These are phyloP conservation scores for Octomys mimax DNA, from an alignment of 2,797 vertebrate genomes.

Conservation along the genomic window DNA sequence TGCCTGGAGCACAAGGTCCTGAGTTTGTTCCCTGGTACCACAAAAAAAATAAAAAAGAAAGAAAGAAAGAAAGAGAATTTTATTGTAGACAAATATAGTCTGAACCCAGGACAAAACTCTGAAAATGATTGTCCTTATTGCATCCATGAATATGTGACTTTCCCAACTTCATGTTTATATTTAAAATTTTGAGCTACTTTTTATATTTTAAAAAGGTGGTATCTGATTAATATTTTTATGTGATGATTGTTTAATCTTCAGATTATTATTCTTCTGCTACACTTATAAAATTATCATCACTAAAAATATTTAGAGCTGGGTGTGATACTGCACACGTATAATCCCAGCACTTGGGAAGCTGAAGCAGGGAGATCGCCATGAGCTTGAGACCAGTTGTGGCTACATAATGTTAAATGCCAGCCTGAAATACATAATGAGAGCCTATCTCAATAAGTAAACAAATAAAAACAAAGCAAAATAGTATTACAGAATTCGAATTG, in stretches of 20 bases:
- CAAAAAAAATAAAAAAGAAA: too few species aligned
- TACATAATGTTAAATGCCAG: neutral
- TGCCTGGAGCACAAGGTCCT: too few species aligned
- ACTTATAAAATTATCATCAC: slow-evolving; percentile 52
- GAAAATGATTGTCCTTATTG: neutral
- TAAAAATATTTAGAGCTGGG: slow-evolving; percentile 9
- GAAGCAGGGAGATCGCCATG: neutral
- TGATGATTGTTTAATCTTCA: neutral
- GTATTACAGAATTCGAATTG: neutral
- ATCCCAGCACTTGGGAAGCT: neutral
- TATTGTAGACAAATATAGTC: neutral
- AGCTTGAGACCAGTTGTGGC: neutral
- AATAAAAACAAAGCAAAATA: neutral
- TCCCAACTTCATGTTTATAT: neutral
- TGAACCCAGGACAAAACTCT: neutral
- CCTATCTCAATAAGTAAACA: neutral
- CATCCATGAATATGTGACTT: neutral
- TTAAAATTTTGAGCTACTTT: neutral
- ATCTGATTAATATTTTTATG: neutral
- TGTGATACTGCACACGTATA: neutral
- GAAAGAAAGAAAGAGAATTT: too few species aligned
- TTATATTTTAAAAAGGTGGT: slow-evolving; percentile 25
- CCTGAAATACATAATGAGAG: neutral
- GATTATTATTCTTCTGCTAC: neutral
- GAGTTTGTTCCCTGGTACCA: too few species aligned